Evolutionary conservation across 23 tunicate species (phyloP).

Genomic region (Oikopleura dioica): DNA sequence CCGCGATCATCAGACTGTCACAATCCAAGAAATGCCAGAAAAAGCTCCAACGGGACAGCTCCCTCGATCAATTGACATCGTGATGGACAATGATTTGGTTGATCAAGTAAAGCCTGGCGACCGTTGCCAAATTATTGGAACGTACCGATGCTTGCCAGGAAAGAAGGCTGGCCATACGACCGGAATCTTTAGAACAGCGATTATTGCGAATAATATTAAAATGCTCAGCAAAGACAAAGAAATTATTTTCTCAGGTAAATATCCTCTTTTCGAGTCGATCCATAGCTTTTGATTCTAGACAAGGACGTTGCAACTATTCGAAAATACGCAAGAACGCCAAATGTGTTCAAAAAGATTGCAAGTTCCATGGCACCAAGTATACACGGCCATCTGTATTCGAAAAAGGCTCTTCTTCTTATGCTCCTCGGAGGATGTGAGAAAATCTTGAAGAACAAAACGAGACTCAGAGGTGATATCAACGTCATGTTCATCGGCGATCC

Average conservation of each 20-base stretch:
- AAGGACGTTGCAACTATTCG: slow-evolving; percentile 48
- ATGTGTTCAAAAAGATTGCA: slow-evolving; percentile 52
- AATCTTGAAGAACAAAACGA: slow-evolving; percentile 51
- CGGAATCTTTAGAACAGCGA: slow-evolving; percentile 25
- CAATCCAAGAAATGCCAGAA: slow-evolving; percentile 96
- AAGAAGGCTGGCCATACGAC: slow-evolving; percentile 18
- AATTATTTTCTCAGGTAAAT: slow-evolving; percentile 37
- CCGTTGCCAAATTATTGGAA: slow-evolving; percentile 62
- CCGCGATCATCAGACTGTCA: slow-evolving; percentile 82
- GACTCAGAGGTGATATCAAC: slow-evolving; percentile 93
- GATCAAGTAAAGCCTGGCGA: slow-evolving; percentile 91
- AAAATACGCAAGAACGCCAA: slow-evolving; percentile 35
- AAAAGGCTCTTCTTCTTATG: slow-evolving; percentile 81
- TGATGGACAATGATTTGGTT: slow-evolving; percentile 68
- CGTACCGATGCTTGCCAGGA: slow-evolving; percentile 81
- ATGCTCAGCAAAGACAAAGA: slow-evolving; percentile 51
- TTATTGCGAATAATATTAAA: slow-evolving; percentile 75
- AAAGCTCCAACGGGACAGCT: slow-evolving; percentile 94
- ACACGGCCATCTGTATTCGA: slow-evolving; percentile 78
- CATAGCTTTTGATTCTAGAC: neutral
- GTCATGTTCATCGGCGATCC: slow-evolving; percentile 78
- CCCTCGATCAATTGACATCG: slow-evolving; percentile 77
- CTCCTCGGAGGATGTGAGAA: slow-evolving; percentile 82
- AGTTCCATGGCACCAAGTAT: slow-evolving; percentile 83
- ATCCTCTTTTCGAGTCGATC: no score